Evolutionary conservation across 1,140 invertebrate genomes (phyloP), one percentile per base, ranked within the genome.

Genomic region (Geopemphigus sp.): DNA sequence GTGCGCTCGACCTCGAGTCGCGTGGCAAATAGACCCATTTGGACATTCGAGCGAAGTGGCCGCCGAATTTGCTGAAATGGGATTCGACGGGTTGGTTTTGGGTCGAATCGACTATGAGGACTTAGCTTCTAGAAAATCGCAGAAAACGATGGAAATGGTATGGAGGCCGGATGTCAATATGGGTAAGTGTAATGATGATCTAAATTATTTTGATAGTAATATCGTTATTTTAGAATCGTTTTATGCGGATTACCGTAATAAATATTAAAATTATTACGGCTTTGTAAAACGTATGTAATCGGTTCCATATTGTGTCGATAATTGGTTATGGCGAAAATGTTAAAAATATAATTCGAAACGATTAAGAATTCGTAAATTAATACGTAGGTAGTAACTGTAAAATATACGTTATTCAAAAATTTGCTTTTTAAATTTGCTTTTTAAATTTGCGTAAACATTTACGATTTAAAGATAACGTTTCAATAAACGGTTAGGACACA

Each of bases 11-110:
- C 95, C 95, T 0, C 88, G 88, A 39, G 89, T 95, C 14, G 94
- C 92, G 5, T 97, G 95, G 95, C 95, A 97, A 85, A 96, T 97
- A 64, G 95, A 97, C 87, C 94, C 95, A 0, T 97, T 97, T 84
- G 95, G 95, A 0, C 95, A 98, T 84, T 95, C 94, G 0, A 85
- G 93, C 32, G 95, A 97, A 87, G 90, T 93, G 86, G 94, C 95
- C 0, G 94, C 93, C 0, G 86, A 96, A 1, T 93, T 96, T 83
- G 91, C 94, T 0, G 91, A 90, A 73, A 89, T 94, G 87, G 92
- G 92, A 1, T 98, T 92, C 84, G 94, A 97, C 85, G 95, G 94
- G 0, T 85, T 97, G 53, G 93, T 97, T 82, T 90, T 98, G 81
- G 95, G 92, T 1, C 89, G 96, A 61, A 89, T 97, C 17, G 95